These are phyloP conservation scores for Tetraodon nigroviridis DNA, from an alignment of 2,113 vertebrate species.

Conservation along the genomic window DNA sequence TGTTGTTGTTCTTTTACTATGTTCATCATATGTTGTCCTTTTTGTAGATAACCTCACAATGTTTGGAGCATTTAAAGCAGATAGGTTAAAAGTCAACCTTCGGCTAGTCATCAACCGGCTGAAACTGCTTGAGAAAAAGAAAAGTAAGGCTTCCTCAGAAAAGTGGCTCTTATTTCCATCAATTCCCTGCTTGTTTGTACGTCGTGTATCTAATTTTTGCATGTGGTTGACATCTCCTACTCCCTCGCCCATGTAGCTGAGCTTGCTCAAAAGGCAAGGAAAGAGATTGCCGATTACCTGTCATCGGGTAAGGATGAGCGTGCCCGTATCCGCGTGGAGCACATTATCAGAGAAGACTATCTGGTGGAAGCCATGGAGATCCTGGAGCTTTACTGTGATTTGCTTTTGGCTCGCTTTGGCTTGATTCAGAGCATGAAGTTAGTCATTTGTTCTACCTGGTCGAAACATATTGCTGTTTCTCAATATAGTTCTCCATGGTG, in stretches of 20 bases:
- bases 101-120: conserved; percentile 95
- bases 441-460: conserved; percentile 42
- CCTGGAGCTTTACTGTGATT: conserved; percentile 94
- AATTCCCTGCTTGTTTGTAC: not conserved
- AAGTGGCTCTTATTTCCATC: not conserved
- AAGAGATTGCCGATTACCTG: conserved; percentile 97
- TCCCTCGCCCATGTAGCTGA: conserved; percentile 75
- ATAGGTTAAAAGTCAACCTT: conserved; percentile 92
- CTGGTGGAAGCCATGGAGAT: conserved; percentile 99
- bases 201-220: not conserved
- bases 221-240: not conserved
- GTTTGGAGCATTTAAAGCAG: conserved; percentile 93
- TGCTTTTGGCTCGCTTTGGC: conserved; percentile 90
- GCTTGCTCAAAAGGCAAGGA: conserved; percentile 93
- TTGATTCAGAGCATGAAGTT: conserved; percentile 99
- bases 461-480: not conserved
- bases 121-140: conserved; percentile 98
- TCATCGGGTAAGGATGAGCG: conserved; percentile 94
- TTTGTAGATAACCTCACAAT: conserved; percentile 67
- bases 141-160: conserved; percentile 81
- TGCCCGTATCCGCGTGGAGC: conserved; percentile 94
- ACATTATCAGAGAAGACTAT: conserved; percentile 98
- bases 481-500: not conserved
- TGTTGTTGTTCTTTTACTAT: not conserved
- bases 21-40: not conserved